phyloP scores from a whole-genome alignment of 64 coral and sea anemone genomes.

The Montipora cactus region DNA sequence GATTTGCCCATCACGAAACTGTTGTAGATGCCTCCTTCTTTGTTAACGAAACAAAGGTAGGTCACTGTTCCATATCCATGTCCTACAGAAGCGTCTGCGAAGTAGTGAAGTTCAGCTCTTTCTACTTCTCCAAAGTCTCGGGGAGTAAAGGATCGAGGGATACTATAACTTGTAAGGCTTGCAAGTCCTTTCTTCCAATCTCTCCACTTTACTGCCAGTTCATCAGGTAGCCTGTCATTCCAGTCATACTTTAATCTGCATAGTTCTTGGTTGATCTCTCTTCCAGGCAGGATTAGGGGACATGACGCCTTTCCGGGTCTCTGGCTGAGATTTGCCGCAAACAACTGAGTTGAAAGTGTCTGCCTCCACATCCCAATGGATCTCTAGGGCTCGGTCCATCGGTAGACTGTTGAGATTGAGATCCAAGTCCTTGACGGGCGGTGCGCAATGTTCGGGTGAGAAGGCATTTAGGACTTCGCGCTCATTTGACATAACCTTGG shows the following conservation, averaged over 20 bases:
- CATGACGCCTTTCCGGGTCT: conserved; percentile 67
- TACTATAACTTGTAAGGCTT: background rate
- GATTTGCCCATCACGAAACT: conserved; percentile 60
- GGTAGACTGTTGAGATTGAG: conserved; percentile 34
- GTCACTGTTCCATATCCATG: conserved; percentile 70
- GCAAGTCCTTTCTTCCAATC: conserved; percentile 50
- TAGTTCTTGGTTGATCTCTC: conserved; percentile 76
- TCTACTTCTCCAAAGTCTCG: background rate
- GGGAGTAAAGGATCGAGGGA: background rate
- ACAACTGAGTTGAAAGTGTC: conserved; percentile 30
- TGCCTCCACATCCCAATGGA: too few relatives aligned
- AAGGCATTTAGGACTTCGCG: conserved; percentile 47
- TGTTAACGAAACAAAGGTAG: conserved; percentile 52
- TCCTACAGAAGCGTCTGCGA: conserved; percentile 70
- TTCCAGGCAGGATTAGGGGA: conserved; percentile 57
- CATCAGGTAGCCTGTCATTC: conserved; percentile 44
- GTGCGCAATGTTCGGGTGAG: conserved; percentile 57
- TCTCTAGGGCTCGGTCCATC: too few relatives aligned
- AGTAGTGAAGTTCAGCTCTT: conserved; percentile 56
- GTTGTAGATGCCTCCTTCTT: conserved; percentile 20
- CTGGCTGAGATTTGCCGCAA: conserved; percentile 21
- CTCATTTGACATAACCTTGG: conserved; percentile 53
- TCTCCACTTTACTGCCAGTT: conserved; percentile 45
- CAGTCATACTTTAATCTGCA: conserved; percentile 58
- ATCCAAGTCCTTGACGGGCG: conserved; percentile 58